A percentile compares a stretch with the other conserved stretches of the same genome.
phyloP scores from a whole-genome alignment of 2,888 invertebrate genomes.

The Mystacides longicornis region DNA sequence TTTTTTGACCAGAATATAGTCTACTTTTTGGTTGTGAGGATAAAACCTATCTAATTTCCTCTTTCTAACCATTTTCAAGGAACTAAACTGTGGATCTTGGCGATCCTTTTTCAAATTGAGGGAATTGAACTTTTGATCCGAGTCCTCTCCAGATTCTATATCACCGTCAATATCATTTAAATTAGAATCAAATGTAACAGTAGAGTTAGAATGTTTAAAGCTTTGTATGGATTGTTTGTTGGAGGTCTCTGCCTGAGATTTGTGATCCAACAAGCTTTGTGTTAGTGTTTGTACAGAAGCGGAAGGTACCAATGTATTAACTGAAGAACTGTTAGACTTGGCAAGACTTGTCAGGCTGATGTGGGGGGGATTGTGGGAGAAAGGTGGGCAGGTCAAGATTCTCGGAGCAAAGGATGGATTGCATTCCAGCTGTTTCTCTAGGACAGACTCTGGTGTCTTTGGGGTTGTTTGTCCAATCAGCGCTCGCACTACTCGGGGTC shows the following conservation, averaged over 20 bases:
- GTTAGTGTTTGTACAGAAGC: constrained; percentile 38
- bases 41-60: constrained; percentile 46
- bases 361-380: constrained; percentile 32
- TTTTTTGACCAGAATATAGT: constrained; percentile 40
- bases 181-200: constrained; percentile 36
- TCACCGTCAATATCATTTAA: constrained; percentile 33
- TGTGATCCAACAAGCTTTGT: constrained; percentile 30
- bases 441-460: constrained; percentile 38
- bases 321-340: constrained; percentile 19
- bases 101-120: constrained; percentile 40
- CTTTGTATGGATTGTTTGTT: constrained; percentile 40
- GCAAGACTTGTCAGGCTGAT: constrained; percentile 18
- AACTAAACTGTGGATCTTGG: constrained; percentile 40
- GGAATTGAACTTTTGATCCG: constrained; percentile 42
- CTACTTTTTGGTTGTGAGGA: constrained; percentile 36
- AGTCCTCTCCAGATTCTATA: constrained; percentile 35
- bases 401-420: constrained; percentile 47
- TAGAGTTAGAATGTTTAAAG: constrained; percentile 35
- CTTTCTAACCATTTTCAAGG: constrained; percentile 44
- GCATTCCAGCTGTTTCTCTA: constrained; percentile 45
- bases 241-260: constrained; percentile 30
- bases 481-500: constrained; percentile 46
- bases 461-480: constrained; percentile 35
- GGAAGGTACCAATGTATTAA: constrained; percentile 35
- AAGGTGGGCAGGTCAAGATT: constrained; percentile 41